A percentile compares a stretch with the other conserved stretches of the same genome.
Conservation (phyloP, 2,113 vertebrate genomes). For the Nansenia antarctica region DNA sequence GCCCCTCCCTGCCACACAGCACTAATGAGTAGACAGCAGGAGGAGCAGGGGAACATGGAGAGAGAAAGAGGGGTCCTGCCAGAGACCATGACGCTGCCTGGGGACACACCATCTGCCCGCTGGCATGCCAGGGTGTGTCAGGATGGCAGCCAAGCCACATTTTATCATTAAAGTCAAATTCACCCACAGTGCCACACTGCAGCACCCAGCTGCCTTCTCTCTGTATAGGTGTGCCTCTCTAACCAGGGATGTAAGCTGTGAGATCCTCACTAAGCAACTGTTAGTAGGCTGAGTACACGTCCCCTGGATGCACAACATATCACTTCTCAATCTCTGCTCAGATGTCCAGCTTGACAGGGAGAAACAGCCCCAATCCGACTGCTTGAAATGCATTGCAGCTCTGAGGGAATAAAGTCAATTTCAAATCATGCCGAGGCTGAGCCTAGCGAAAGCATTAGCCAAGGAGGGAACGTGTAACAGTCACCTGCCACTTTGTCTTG, state of each 20-base stretch:
- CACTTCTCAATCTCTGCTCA: slow-evolving; percentile 29
- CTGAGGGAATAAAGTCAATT: slow-evolving; percentile 33
- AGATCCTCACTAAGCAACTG: slow-evolving; percentile 47
- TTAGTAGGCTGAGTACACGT: slow-evolving; percentile 39
- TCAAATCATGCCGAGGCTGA: slow-evolving; percentile 53
- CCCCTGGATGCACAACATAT: slow-evolving; percentile 23
- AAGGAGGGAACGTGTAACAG: slow-evolving; percentile 37
- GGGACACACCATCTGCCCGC: slow-evolving; percentile 73
- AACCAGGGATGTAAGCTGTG: slow-evolving; percentile 39
- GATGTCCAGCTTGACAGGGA: slow-evolving; percentile 22
- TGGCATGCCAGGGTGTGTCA: slow-evolving; percentile 70
- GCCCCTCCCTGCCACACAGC: slow-evolving; percentile 43
- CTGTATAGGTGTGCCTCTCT: slow-evolving; percentile 22
- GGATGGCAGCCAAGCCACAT: slow-evolving; percentile 63
- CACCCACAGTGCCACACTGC: slow-evolving; percentile 41
- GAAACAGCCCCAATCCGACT: slow-evolving; percentile 25
- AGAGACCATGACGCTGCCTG: slow-evolving; percentile 39
- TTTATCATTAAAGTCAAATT: slow-evolving; percentile 65
- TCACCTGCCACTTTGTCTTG: slow-evolving; percentile 59
- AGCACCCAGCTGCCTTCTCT: too few species aligned
- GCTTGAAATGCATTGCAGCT: slow-evolving; percentile 49
- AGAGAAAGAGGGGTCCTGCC: slow-evolving; percentile 36
- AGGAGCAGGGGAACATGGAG: slow-evolving; percentile 31
- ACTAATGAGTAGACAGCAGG: slow-evolving; percentile 61
- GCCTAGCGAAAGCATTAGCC: slow-evolving; percentile 46